These are phyloP conservation scores for Orthonyx spaldingii DNA, from an alignment of 2,113 vertebrate species.

Conservation along the genomic window DNA sequence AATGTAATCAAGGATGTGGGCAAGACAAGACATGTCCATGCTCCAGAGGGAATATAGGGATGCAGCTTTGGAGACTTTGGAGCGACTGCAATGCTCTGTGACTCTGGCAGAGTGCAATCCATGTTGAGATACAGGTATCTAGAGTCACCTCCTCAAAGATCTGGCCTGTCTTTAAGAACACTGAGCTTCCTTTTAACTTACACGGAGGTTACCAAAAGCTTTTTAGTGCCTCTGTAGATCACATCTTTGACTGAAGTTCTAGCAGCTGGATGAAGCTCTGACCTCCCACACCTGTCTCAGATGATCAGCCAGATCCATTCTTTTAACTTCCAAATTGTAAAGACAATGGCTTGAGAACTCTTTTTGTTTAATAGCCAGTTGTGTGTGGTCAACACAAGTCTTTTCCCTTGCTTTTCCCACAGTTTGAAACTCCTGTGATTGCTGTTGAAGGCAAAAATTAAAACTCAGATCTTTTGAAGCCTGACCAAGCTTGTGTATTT, in stretches of 20 bases:
- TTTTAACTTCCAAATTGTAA: neutral
- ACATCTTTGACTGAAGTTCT: neutral
- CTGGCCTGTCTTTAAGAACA: neutral
- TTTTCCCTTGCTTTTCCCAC: neutral
- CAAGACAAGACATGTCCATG: neutral
- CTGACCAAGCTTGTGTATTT: neutral
- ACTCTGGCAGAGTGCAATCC: neutral
- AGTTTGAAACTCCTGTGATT: neutral
- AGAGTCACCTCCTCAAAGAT: neutral
- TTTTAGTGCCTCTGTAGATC: neutral
- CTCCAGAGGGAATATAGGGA: fast-evolving
- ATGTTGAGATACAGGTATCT: neutral
- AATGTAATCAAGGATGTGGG: neutral
- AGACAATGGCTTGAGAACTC: neutral
- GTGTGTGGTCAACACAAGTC: neutral
- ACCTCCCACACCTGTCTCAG: neutral
- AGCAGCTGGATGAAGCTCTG: neutral
- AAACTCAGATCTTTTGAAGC: neutral
- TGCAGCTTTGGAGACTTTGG: neutral
- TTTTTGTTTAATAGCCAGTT: neutral
- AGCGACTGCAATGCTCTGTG: neutral
- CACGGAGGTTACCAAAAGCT: fast-evolving
- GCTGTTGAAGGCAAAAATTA: neutral
- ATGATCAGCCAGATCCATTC: neutral
- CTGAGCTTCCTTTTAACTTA: neutral